These are phyloP conservation scores for Cantharis flavilabris DNA, from an alignment of 2,888 invertebrate genomes.

Conservation along the genomic window DNA sequence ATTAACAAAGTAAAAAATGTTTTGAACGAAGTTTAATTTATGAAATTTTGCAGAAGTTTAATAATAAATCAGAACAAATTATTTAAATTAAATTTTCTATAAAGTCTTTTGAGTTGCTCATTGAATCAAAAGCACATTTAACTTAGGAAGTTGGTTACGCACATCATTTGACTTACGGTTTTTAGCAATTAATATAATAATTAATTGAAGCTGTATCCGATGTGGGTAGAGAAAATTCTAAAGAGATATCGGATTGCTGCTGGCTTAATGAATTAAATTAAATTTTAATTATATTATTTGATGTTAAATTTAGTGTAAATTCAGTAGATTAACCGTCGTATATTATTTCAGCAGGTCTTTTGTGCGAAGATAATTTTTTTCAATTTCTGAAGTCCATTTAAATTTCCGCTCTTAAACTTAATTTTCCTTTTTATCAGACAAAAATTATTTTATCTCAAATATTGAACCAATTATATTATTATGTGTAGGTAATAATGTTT, in stretches of 20 bases:
- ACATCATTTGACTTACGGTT: background rate
- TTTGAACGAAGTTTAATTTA: background rate
- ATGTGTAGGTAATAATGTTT: no score
- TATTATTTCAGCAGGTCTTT: background rate
- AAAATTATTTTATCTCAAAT: no score
- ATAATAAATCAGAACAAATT: background rate
- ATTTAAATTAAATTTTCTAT: background rate
- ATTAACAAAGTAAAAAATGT: background rate
- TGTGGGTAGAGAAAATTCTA: background rate
- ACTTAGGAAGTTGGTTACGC: background rate
- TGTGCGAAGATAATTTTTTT: background rate
- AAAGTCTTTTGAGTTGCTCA: background rate
- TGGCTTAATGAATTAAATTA: background rate
- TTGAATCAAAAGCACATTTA: background rate
- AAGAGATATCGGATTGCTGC: background rate
- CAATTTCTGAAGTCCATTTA: background rate
- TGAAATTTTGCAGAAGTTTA: background rate
- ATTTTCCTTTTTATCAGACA: background rate
- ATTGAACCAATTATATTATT: no score
- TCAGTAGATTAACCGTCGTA: background rate
- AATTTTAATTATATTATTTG: background rate
- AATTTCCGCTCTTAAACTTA: background rate
- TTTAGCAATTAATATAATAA: background rate
- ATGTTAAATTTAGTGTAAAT: background rate
- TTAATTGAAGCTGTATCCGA: slow-evolving; percentile 1